A percentile compares a stretch with the other conserved stretches of the same genome.
Conservation (phyloP, 1,140 invertebrate species). For the Atta texana region DNA sequence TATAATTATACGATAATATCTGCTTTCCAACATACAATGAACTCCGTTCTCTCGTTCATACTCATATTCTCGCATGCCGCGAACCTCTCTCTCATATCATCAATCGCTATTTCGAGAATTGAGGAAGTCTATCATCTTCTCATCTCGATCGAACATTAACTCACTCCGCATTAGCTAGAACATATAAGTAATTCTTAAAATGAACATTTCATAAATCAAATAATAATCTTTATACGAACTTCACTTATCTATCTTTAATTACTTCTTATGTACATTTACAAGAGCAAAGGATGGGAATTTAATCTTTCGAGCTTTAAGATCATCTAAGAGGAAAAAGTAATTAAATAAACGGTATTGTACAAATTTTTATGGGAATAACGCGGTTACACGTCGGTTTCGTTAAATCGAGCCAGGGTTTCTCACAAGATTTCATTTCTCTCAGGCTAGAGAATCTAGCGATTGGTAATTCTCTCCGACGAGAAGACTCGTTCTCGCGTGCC, state of each 20-base stretch:
- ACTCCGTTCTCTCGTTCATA: constrained; percentile 13
- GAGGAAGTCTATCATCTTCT: neutral
- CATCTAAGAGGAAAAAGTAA: neutral
- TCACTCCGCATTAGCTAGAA: neutral
- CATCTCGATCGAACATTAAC: neutral
- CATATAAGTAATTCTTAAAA: neutral
- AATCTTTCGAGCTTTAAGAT: neutral
- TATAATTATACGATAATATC: constrained; percentile 49
- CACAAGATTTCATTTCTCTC: neutral
- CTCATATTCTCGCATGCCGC: neutral
- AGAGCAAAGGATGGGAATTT: neutral
- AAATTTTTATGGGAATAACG: neutral
- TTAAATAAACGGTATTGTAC: neutral
- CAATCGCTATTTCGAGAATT: constrained; percentile 5
- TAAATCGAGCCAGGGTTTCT: too few species aligned
- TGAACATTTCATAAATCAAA: neutral
- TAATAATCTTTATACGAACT: neutral
- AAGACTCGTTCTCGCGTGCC: neutral
- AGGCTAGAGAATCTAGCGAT: constrained; percentile 8
- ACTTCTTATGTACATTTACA: neutral
- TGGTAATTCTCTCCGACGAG: neutral
- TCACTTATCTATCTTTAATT: neutral
- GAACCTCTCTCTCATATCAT: neutral
- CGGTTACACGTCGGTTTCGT: neutral
- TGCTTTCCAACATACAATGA: neutral